Evolutionary conservation across 2,888 invertebrate species (phyloP), one percentile per base, ranked within the genome.

Genomic region (Hydriomena furcata): DNA sequence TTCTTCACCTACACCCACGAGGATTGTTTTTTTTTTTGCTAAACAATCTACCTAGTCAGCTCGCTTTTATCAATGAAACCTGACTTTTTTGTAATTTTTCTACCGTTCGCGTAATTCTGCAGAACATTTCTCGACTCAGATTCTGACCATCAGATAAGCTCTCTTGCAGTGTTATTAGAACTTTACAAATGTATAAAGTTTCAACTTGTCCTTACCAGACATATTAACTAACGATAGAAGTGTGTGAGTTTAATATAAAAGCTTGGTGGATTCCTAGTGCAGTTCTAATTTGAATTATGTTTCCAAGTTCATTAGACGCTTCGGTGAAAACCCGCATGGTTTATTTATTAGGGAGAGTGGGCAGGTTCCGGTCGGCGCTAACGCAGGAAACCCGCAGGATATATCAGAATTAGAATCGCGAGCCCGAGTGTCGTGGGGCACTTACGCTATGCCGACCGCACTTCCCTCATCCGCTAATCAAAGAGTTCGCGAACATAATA

Each of bases 321-420:
- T 48, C 52, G 41, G 48, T 59, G 46, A 59, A 52, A 57, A 51
- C 49, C 64, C 53, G 63, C 61, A 71, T 73, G 64, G 72, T 76
- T 78, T 75, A 79, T 82, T 80, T 79, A 80, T 78, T 74, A 73
- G 69, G 67, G 66, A 73, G 71, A 79, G 73, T 71, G 71, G 66
- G 65, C 69, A 62, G 67, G 77, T 77, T 79, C 79, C 81, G 78
- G 75, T 66, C 65, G 74, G 60, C 68, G 73, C 67, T 66, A 60
- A 67, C 73, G 69, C 80, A 80, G 83, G 80, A 82, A 79, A 77
- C 79, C 72, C 71, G 69, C 73, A 76, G 80, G 79, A 82, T 84
- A 82, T 81, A 79, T 82, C 79, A 75, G 76, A 81, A 82, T 84
- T 84, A 84, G 83, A 82, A 79, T 81, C 76, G 81, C 80, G 65